Evolutionary conservation across 2,888 invertebrate genomes (phyloP), one percentile per base, ranked within the genome.

Genomic region (Pristionchus exspectatus): DNA sequence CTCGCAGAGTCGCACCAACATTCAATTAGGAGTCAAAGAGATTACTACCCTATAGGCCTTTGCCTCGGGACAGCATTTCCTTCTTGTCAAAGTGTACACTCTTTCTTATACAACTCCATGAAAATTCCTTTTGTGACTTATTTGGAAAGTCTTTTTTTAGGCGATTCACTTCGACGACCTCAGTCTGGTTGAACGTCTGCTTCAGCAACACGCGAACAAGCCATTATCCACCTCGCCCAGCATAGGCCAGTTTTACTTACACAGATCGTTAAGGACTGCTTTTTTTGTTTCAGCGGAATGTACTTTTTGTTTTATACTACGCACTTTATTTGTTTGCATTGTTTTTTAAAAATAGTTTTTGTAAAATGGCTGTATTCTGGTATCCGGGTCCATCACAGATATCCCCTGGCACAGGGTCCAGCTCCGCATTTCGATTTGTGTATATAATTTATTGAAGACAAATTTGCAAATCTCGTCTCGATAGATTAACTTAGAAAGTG

Each of bases 141-240:
- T 50, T 50, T 50, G 44, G 44, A 50, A 50, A 50, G 44, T 7
- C 44, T 50, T 50, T 7, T 12, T 50, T 7, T 88, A 94, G 94
- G 94, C 94, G 27, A 94, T 94, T 81, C 94, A 94, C 90, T 92
- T 93, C 91, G 94, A 94, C 90, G 94, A 94, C 87, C 92, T 92
- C 59, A 91, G 90, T 69, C 90, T 94, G 66, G 94, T 95, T 85
- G 94, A 94, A 90, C 91, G 94, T 66, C 91, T 95, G 44, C 92
- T 94, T 44, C 91, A 93, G 16, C 92, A 93, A 33, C 94, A 94
- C 90, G 92, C 92, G 81, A 93, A 92, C 90, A 94, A 94, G 88
- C 92, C 93, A 69, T 92, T 94, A 90, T 93, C 94, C 74, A 93
- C 93, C 33, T 94, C 94, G 54, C 94, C 94, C 14, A 92, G 92